A percentile compares a stretch with the other conserved stretches of the same genome.
Evolutionary conservation across 2,888 invertebrate species (phyloP).

Genomic region (Ctenicera cuprea): DNA sequence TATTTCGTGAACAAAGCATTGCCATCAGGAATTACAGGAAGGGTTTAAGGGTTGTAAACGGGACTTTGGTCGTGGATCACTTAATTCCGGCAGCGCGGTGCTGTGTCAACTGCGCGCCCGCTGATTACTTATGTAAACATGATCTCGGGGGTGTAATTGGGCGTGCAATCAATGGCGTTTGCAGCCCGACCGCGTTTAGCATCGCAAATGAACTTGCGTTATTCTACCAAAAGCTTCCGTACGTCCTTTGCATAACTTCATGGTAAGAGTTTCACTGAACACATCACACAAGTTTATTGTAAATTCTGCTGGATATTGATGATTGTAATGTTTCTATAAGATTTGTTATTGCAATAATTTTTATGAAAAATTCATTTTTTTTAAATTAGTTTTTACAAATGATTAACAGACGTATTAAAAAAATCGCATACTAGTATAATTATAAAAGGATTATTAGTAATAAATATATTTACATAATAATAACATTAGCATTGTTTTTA

Average conservation of each 20-base stretch:
- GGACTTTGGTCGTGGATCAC: constrained; percentile 66
- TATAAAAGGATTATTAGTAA: too few relatives aligned
- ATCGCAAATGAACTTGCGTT: constrained; percentile 68
- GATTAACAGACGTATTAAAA: too few relatives aligned
- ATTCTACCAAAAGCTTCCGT: constrained; percentile 46
- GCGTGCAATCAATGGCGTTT: constrained; percentile 73
- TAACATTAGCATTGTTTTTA: too few relatives aligned
- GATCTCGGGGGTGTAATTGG: constrained; percentile 73
- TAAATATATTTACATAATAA: too few relatives aligned
- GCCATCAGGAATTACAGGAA: constrained; percentile 36
- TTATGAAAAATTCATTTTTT: too few relatives aligned
- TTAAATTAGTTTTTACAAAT: too few relatives aligned
- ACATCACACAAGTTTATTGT: too few relatives aligned
- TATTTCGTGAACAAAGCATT: neutral
- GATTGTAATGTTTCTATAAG: too few relatives aligned
- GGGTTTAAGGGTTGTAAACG: constrained; percentile 58
- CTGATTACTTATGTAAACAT: constrained; percentile 74
- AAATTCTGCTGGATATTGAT: too few relatives aligned
- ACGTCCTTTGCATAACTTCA: constrained; percentile 20
- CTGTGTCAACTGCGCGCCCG: constrained; percentile 70
- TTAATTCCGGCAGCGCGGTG: constrained; percentile 71
- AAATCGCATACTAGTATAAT: too few relatives aligned
- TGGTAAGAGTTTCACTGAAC: neutral
- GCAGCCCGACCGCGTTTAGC: constrained; percentile 68
- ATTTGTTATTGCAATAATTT: too few relatives aligned